These are phyloP conservation scores for Aleiodes leptofemur DNA, from an alignment of 2,888 invertebrate species.

Conservation along the genomic window DNA sequence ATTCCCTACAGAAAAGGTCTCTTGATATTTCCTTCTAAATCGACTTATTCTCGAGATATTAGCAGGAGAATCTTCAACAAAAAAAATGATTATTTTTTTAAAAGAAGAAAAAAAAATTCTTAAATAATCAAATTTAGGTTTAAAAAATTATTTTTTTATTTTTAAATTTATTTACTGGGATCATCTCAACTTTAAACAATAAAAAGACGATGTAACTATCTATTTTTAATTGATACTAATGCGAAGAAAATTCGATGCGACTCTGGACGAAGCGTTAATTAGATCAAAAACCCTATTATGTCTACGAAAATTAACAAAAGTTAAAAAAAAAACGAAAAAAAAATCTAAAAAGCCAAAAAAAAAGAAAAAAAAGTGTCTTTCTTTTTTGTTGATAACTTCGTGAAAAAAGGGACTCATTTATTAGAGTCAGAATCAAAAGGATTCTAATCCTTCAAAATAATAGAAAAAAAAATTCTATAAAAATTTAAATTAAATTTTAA, in stretches of 20 bases:
- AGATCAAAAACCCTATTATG: slow-evolving; percentile 45
- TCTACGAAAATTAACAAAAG: slow-evolving; percentile 45
- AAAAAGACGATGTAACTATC: no score
- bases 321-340: slow-evolving; percentile 20
- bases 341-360: slow-evolving; percentile 7
- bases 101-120: no score
- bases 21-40: no score
- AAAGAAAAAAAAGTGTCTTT: slow-evolving; percentile 29
- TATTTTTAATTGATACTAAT: background rate
- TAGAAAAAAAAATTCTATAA: background rate
- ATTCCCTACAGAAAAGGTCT: no score
- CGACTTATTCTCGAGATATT: no score
- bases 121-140: no score
- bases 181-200: no score
- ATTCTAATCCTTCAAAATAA: background rate
- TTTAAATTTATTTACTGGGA: no score
- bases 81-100: no score
- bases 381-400: slow-evolving; percentile 8
- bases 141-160: no score
- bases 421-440: background rate
- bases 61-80: no score
- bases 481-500: slow-evolving; percentile 20
- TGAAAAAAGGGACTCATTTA: background rate
- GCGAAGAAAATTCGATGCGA: slow-evolving; percentile 8
- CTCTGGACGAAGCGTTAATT: slow-evolving; percentile 13